Evolutionary conservation across 2,797 vertebrate genomes (phyloP).

Genomic region (Spizella passerina): DNA sequence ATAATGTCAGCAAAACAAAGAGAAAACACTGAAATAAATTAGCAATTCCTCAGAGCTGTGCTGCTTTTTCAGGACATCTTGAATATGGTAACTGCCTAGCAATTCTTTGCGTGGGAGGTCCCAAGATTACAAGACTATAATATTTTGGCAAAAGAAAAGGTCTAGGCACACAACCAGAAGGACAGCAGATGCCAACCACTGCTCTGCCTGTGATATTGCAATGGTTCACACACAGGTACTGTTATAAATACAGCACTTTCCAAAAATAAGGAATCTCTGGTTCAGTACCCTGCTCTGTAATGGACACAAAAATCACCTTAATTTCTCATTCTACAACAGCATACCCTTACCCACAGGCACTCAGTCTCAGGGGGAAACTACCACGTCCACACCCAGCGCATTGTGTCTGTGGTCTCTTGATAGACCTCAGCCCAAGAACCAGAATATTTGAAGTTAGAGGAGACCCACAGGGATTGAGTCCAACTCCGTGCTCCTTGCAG

Average conservation of each 20-base stretch:
- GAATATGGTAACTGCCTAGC: not conserved
- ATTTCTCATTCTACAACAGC: rapidly evolving
- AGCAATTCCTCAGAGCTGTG: not conserved
- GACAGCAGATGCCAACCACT: not conserved
- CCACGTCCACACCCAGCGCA: not conserved
- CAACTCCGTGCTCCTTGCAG: not conserved
- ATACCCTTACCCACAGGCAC: not conserved
- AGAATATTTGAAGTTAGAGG: not conserved
- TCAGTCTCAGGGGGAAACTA: not conserved
- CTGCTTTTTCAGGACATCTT: not conserved
- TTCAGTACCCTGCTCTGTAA: not conserved
- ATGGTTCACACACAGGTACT: not conserved
- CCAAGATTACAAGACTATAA: not conserved
- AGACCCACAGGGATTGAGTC: not conserved
- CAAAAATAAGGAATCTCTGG: not conserved
- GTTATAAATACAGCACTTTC: not conserved
- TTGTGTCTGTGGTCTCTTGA: not conserved
- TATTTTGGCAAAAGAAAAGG: not conserved
- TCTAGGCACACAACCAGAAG: not conserved
- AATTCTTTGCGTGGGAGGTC: not conserved
- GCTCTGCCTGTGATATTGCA: not conserved
- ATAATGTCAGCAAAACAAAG: not conserved
- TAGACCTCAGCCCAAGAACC: not conserved
- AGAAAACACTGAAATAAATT: not conserved
- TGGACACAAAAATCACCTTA: not conserved